Conservation (phyloP, 2,113 vertebrate species). For the Lepus americanus region DNA sequence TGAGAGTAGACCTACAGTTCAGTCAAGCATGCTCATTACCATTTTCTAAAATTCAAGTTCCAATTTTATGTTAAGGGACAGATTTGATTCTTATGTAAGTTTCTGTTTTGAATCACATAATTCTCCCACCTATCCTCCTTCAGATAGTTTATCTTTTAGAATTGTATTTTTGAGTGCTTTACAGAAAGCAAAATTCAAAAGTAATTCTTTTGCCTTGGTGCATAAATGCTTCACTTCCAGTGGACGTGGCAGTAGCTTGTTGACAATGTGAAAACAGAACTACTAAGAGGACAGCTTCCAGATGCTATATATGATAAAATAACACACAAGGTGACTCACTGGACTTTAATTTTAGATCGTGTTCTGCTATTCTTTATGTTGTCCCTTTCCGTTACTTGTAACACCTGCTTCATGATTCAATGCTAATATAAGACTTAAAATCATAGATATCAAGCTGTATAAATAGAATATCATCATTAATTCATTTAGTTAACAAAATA, state of each 20-base stretch:
- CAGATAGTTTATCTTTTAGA: constrained; percentile 61
- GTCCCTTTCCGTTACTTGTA: background rate
- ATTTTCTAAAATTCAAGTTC: constrained; percentile 36
- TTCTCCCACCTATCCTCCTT: constrained; percentile 57
- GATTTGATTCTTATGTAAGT: constrained; percentile 71
- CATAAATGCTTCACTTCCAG: constrained; percentile 59
- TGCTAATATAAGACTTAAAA: background rate
- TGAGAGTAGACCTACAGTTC: background rate
- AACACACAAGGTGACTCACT: background rate
- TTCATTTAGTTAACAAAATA: background rate
- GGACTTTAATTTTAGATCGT: background rate
- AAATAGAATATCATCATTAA: background rate
- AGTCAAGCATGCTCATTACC: constrained; percentile 7
- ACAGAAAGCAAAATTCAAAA: constrained; percentile 60
- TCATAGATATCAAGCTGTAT: background rate
- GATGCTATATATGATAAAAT: constrained; percentile 69
- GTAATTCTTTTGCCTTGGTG: background rate
- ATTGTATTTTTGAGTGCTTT: constrained; percentile 58
- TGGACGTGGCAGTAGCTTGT: constrained; percentile 59
- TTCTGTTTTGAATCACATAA: constrained; percentile 53
- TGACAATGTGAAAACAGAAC: constrained; percentile 76
- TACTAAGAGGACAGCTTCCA: constrained; percentile 54
- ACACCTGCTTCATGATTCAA: background rate
- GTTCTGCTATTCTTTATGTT: background rate
- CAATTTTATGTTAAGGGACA: constrained; percentile 19